These are phyloP conservation scores for Rhizoglyphus robini DNA, from an alignment of 1,140 invertebrate genomes.

Conservation along the genomic window DNA sequence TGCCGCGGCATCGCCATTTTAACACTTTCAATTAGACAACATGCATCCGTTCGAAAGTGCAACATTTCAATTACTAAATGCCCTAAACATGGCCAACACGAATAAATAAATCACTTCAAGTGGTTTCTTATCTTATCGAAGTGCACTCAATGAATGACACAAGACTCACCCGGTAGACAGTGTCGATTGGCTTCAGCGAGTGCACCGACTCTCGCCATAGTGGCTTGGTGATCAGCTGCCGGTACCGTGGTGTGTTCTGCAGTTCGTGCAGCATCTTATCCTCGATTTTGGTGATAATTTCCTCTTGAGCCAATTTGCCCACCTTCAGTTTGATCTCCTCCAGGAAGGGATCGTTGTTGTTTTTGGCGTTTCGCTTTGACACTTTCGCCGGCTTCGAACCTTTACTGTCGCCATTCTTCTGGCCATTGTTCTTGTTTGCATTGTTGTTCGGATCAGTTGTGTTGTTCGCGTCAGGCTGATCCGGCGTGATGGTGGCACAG, in stretches of 20 bases:
- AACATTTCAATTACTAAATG: neutral
- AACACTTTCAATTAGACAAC: neutral
- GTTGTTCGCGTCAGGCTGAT: neutral
- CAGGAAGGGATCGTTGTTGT: neutral
- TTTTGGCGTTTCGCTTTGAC: neutral
- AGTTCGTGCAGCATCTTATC: conserved; percentile 1
- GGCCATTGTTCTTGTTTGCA: neutral
- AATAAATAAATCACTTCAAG: neutral
- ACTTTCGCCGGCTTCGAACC: neutral
- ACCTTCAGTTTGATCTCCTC: neutral
- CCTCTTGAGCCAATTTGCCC: neutral
- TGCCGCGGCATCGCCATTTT: neutral
- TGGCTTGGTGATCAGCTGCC: neutral
- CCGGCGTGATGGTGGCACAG: neutral
- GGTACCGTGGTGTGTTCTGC: neutral
- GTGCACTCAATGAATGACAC: neutral
- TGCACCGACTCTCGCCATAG: neutral
- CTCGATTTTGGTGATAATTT: conserved; percentile 3
- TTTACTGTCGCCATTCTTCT: neutral
- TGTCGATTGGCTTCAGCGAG: neutral
- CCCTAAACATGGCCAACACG: neutral
- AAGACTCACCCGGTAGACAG: neutral
- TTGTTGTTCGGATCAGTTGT: neutral
- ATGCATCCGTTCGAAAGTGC: neutral
- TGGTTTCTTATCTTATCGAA: too few relatives aligned